Evolutionary conservation across 1,140 invertebrate genomes (phyloP), one percentile per base, ranked within the genome.

Genomic region (Saccostrea cuccullata): DNA sequence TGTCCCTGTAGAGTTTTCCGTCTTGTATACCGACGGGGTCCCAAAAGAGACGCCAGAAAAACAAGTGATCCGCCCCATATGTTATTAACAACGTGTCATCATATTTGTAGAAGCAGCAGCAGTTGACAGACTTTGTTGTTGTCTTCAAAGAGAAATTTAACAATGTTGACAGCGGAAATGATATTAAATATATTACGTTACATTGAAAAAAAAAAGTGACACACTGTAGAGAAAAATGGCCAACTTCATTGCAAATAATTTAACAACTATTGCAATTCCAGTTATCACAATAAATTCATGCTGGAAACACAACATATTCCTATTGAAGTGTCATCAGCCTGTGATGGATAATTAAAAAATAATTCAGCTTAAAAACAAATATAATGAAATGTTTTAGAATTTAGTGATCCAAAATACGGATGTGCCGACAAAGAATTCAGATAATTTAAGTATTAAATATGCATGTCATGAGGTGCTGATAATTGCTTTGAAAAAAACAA

Each of bases 41-140:
- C 90, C 97, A 97, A 94, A 98, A 98, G 87, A 98, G 95, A 1
- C 97, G 97, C 98, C 98, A 99, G 95, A 99, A 99, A 13, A 97
- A 97, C 90, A 99, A 97, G 95, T 99, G 98, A 85, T 97, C 96
- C 94, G 98, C 98, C 0, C 98, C 98, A 93, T 97, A 98, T 1
- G 98, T 98, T 56, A 99, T 97, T 88, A 99, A 97, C 87, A 97
- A 96, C 94, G 97, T 97, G 90, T 97, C 96, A 91, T 97, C 95
- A 55, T 90, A 88, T 0, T 98, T 98, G 95, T 99, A 98, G 96
- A 98, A 99, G 93, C 98, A 97, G 9, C 96, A 97, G 64, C 97
- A 97, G 23, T 98, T 96, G 1, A 99, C 98, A 6, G 97, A 97
- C 94, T 98, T 98, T 26, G 97, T 97, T 0, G 98, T 98, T 92